These are phyloP conservation scores for Aleiodes leptofemur DNA, from an alignment of 2,888 invertebrate genomes.

Conservation along the genomic window DNA sequence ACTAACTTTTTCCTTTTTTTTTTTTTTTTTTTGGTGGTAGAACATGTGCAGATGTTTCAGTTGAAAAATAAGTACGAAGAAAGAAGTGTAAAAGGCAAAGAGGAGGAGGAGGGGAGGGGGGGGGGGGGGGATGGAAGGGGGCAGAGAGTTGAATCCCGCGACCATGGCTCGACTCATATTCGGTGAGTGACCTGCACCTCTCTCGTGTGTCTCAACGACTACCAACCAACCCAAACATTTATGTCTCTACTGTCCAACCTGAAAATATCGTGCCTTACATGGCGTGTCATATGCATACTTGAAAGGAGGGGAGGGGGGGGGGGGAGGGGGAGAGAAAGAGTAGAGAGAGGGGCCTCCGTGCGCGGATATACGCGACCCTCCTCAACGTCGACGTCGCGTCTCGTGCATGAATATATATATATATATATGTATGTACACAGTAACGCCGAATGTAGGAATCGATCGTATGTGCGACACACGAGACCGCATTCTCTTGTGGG, in stretches of 20 bases:
- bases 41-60: slow-evolving; percentile 14
- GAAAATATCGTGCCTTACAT: slow-evolving; percentile 67
- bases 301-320: slow-evolving; percentile 7
- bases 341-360: slow-evolving; percentile 49
- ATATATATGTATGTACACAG: background rate
- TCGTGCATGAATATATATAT: slow-evolving; percentile 14
- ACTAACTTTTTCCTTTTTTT: background rate
- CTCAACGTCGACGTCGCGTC: slow-evolving; percentile 59
- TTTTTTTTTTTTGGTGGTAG: background rate
- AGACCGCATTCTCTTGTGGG: slow-evolving; percentile 55
- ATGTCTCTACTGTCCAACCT: slow-evolving; percentile 67
- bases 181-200: slow-evolving; percentile 73
- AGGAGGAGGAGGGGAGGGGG: slow-evolving; percentile 46
- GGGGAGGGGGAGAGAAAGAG: slow-evolving; percentile 29
- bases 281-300: slow-evolving; percentile 42
- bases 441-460: slow-evolving; percentile 59
- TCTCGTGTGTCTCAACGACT: slow-evolving; percentile 48
- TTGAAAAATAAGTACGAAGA: slow-evolving; percentile 10
- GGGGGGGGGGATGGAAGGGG: slow-evolving; percentile 49
- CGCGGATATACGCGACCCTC: slow-evolving; percentile 67
- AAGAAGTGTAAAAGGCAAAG: slow-evolving; percentile 5
- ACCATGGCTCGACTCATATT: slow-evolving; percentile 65
- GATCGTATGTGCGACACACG: slow-evolving; percentile 50
- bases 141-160: slow-evolving; percentile 34
- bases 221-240: slow-evolving; percentile 67